Evolutionary conservation across 2,113 vertebrate species (phyloP), one percentile per base, ranked within the genome.

Genomic region (Shinisaurus crocodilurus): DNA sequence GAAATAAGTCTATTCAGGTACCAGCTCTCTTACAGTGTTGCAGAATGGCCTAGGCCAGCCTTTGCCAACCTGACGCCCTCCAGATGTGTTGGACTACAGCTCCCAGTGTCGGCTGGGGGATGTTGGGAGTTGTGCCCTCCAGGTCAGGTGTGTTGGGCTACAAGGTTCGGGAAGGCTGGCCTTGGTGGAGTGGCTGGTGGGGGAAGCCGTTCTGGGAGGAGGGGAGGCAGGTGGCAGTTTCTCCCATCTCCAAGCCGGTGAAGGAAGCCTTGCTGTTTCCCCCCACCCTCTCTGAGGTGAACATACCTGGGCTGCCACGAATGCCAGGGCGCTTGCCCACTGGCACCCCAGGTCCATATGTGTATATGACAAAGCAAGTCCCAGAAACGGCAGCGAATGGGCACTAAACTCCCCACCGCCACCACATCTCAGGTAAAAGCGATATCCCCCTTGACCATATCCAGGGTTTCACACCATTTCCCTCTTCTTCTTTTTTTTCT

Each of bases 401-500:
- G 77, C 50, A 54, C 27, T 50, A 13, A 43, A 29, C 29, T 54
- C 10, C 67, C 29, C 8, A 8, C 18, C 23, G 9, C n/a, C 77
- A 4, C 60, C 27, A 16, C 3, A 1, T 18, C 6, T 63, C n/a
- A 3, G 23, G 13, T 48, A 8, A 69, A 45, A 8, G 65, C 20
- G 29, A 34, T 25, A 43, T 34, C 1, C 20, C 3, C 27, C 18
- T 6, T 13, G 34, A 4, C 6, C 48, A 10, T 13, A 34, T 2
- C 18, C 85, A 20, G 29, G 3, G 34, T 84, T 43, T 91, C 1
- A 0, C 27, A 3, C 40, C 5, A 1, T 3, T 25, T 16, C 20
- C 32, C 23, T 48, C 48, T 84, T 57, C 77, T 86, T 94, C 90
- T 93, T 63, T 87, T 12, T 90, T 37, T 79, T 96, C 90, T 93